Percentiles rank a stretch among this genome's conserved stretches.
phyloP scores from a whole-genome alignment of 2,888 invertebrate genomes.

The Troides oblongomaculatus region DNA sequence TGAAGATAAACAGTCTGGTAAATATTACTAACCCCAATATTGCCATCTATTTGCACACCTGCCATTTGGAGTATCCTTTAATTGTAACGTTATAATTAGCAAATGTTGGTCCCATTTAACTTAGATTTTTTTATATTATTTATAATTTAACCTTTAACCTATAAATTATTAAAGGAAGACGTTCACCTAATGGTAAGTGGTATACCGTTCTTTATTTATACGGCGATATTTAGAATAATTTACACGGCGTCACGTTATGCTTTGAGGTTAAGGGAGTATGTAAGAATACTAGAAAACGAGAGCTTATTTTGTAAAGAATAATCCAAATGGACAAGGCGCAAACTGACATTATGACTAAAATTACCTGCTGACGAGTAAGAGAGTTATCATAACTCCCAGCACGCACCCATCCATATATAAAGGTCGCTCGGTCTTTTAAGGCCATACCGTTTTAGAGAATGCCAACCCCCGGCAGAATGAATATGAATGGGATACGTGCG shows the following conservation, averaged over 20 bases:
- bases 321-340: slow-evolving; percentile 25
- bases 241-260: too few species aligned
- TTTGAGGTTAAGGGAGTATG: too few species aligned
- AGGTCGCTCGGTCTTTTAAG: slow-evolving; percentile 57
- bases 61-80: slow-evolving; percentile 4
- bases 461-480: slow-evolving; percentile 79
- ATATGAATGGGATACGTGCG: slow-evolving; percentile 81
- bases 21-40: background rate
- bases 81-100: background rate
- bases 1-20: slow-evolving; percentile 19
- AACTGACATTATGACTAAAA: slow-evolving; percentile 34
- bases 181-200: too few species aligned
- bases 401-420: slow-evolving; percentile 78
- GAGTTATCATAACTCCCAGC: slow-evolving; percentile 65
- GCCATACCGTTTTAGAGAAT: slow-evolving; percentile 54
- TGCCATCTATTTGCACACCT: background rate
- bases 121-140: too few species aligned
- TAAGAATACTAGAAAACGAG: background rate
- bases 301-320: slow-evolving; percentile 1
- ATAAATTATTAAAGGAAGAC: background rate
- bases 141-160: background rate
- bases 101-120: background rate
- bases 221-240: too few species aligned
- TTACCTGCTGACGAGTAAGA: slow-evolving; percentile 70
- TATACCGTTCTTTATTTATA: too few species aligned